Percentiles rank a stretch among this genome's conserved stretches.
phyloP scores from a whole-genome alignment of 2,888 invertebrate genomes.

The Dione vanillae region DNA sequence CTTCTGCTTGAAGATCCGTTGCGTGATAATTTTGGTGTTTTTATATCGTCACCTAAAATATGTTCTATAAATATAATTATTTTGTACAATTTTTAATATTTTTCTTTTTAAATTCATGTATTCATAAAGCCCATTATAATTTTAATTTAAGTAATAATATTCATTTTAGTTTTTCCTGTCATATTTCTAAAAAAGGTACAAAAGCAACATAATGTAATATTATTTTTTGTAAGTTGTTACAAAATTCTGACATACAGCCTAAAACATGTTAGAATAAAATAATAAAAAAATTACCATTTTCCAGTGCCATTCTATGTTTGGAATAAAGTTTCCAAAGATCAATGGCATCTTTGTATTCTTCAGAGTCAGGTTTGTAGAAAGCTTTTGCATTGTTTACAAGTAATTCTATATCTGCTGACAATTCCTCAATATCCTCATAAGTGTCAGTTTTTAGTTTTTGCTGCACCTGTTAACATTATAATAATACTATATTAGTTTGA shows the following conservation, averaged over 20 bases:
- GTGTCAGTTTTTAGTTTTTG: slow-evolving; percentile 98
- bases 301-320: slow-evolving; percentile 70
- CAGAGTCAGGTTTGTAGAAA: slow-evolving; percentile 94
- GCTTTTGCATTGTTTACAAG: slow-evolving; percentile 97
- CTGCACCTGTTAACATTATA: slow-evolving; percentile 86
- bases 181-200: too few relatives aligned
- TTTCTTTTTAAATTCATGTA: too few relatives aligned
- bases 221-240: too few relatives aligned
- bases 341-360: slow-evolving; percentile 95
- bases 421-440: slow-evolving; percentile 96
- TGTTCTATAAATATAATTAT: background rate
- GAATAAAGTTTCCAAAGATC: slow-evolving; percentile 94
- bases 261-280: background rate
- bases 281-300: slow-evolving; percentile 61
- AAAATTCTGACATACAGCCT: too few relatives aligned
- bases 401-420: slow-evolving; percentile 95
- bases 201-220: too few relatives aligned
- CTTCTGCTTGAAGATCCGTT: slow-evolving; percentile 75
- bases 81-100: background rate
- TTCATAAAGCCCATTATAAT: too few relatives aligned
- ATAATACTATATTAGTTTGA: background rate
- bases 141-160: too few relatives aligned
- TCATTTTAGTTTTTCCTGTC: too few relatives aligned
- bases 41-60: slow-evolving; percentile 72
- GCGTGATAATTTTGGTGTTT: slow-evolving; percentile 71